Evolutionary conservation across 2,113 vertebrate species (phyloP).

Genomic region (Dolichotis patagonum): DNA sequence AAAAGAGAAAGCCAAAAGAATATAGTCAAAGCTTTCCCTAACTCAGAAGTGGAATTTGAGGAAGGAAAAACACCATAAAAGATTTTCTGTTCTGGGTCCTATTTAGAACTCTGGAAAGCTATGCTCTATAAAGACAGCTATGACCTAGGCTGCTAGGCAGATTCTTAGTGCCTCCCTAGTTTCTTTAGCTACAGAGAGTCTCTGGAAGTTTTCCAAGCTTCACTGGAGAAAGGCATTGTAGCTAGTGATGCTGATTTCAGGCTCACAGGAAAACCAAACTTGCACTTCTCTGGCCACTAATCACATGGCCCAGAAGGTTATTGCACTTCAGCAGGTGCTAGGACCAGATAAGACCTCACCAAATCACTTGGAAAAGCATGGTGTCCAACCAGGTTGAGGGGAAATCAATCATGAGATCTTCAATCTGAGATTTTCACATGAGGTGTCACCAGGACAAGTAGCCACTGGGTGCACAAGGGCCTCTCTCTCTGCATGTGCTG

Average conservation of each 20-base stretch:
- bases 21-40: neutral
- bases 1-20: neutral
- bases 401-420: neutral
- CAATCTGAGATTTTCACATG: neutral
- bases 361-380: neutral
- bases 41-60: neutral
- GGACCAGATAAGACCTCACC: neutral
- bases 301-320: neutral
- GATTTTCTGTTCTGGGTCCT: neutral
- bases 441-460: neutral
- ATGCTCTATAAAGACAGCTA: neutral
- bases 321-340: too few relatives aligned
- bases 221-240: fast-evolving
- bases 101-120: neutral
- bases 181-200: neutral
- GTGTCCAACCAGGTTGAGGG: neutral
- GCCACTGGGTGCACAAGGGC: neutral
- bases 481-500: neutral
- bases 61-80: neutral
- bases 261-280: neutral
- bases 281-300: neutral
- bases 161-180: neutral
- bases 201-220: neutral
- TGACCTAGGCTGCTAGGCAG: neutral
- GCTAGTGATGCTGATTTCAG: neutral